Evolutionary conservation across 2,888 invertebrate species (phyloP), one percentile per base, ranked within the genome.

Genomic region (Tenthredo scrophulariae): DNA sequence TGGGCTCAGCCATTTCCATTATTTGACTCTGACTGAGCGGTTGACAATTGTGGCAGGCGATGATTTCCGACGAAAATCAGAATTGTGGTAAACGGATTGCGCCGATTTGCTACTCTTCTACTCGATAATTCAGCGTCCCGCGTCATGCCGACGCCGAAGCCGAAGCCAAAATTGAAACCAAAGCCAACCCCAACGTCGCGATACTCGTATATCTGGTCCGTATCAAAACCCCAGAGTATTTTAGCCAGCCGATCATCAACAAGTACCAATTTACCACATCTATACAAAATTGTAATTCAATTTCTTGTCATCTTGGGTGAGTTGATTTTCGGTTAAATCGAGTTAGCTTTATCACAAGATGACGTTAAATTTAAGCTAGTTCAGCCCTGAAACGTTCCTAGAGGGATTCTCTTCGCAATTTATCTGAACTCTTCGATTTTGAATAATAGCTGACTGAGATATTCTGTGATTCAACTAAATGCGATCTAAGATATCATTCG

Each of bases 41-140:
- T 89, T 89, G 90, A 90, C 91, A 91, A 91, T 89, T 89, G 91
- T 87, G 87, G 88, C 87, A 88, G 90, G 89, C 91, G 91, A 91
- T 91, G 89, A 91, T 91, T 91, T 91, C 90, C 91, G 90, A 89
- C 89, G 89, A 90, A 88, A 88, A 86, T 83, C 50, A 33, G 67
- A 67, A 67, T 83, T 46, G 83, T 43, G 83, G 83, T 29, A 62
- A 70, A 67, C 43, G 80, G 80, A 80, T 80, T 22, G 80, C 40
- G 40, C 58, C 80, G 62, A 80, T 80, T 62, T 46, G 62, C 40
- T 22, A 10, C 83, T 70, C 33, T 70, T 67, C 46, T 70, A 67
- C 67, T 83, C 67, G 70, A 83, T 83, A 67, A 83, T 83, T 67
- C 83, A 43, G 13, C 65, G 62, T 65, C 58, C 65, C 77, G 29